Evolutionary conservation across 2,113 vertebrate genomes (phyloP).

Genomic region (Tympanuchus pallidicinctus): DNA sequence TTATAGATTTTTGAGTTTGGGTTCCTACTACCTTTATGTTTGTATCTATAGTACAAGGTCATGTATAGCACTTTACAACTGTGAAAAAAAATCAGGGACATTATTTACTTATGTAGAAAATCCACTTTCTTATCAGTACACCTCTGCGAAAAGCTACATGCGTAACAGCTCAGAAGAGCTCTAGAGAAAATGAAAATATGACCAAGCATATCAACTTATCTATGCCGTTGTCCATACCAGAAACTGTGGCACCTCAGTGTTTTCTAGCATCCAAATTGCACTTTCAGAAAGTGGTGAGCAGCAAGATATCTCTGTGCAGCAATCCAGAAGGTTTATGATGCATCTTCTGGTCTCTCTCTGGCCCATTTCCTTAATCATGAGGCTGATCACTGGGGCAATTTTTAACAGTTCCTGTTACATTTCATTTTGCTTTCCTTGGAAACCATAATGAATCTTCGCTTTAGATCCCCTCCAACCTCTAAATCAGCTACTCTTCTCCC

Average conservation of each 20-base stretch:
- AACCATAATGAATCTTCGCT: not conserved
- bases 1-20: not conserved
- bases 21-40: not conserved
- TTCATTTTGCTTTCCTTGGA: not conserved
- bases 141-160: not conserved
- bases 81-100: not conserved
- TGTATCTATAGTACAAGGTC: not conserved
- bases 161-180: not conserved
- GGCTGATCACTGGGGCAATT: not conserved
- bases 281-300: not conserved
- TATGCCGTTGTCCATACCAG: not conserved
- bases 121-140: not conserved
- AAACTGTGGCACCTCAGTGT: not conserved
- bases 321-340: not conserved
- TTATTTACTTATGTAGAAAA: not conserved
- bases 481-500: conserved; percentile 11
- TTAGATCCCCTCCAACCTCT: not conserved
- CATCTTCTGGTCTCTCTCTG: conserved; percentile 1
- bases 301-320: not conserved
- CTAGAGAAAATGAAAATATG: not conserved
- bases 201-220: not conserved
- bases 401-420: not conserved
- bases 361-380: conserved; percentile 20
- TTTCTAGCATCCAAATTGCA: not conserved
- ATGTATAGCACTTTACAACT: not conserved